These are phyloP conservation scores for Stegastes partitus DNA, from an alignment of 2,113 vertebrate genomes.

Conservation along the genomic window DNA sequence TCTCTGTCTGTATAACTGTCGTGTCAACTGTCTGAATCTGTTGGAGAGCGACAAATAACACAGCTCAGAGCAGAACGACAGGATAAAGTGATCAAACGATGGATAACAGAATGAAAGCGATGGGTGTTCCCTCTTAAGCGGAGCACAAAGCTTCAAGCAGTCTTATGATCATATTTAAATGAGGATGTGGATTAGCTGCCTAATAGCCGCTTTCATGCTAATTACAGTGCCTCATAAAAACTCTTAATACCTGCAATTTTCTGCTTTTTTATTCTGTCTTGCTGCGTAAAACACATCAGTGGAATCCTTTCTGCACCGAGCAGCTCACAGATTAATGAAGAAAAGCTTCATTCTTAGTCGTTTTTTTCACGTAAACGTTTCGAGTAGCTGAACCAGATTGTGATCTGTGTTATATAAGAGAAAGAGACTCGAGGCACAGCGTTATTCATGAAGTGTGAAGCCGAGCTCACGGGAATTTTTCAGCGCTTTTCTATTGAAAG, in stretches of 20 bases:
- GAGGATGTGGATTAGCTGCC: neutral
- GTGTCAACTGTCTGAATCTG: constrained; percentile 38
- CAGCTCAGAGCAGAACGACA: neutral
- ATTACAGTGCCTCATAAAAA: neutral
- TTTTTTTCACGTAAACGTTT: neutral
- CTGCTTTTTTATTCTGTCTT: neutral
- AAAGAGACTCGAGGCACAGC: neutral
- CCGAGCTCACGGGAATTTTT: constrained; percentile 10
- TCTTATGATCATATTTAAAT: too few relatives aligned
- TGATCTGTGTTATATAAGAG: constrained; percentile 13
- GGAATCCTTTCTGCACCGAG: neutral
- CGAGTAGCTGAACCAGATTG: neutral
- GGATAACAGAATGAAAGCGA: too few relatives aligned
- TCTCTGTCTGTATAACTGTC: constrained; percentile 24
- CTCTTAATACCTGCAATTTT: neutral
- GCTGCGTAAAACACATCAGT: neutral
- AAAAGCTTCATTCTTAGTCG: neutral
- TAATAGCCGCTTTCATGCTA: neutral
- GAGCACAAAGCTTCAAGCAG: too few relatives aligned
- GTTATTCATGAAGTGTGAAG: constrained; percentile 17
- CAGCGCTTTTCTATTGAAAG: constrained; percentile 8
- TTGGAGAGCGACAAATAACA: constrained; percentile 5
- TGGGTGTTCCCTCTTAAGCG: too few relatives aligned
- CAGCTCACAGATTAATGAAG: neutral
- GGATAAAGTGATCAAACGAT: too few relatives aligned